phyloP scores from a whole-genome alignment of 2,888 invertebrate species.

The Octodonta nipae region DNA sequence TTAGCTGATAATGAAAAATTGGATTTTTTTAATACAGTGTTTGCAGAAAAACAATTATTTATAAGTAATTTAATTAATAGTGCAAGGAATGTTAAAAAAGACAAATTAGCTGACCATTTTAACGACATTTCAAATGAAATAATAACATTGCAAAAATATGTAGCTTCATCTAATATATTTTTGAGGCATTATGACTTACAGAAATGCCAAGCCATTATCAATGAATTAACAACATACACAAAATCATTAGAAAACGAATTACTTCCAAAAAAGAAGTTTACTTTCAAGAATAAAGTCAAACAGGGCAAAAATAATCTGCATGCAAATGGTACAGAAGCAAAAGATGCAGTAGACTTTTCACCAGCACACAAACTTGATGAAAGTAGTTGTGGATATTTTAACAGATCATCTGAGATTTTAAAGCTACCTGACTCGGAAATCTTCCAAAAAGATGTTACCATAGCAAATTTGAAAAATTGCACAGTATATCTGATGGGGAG shows the following conservation, averaged over 20 bases:
- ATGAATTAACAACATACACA: conserved; percentile 55
- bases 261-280: conserved; percentile 75
- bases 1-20: conserved; percentile 52
- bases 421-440: conserved; percentile 49
- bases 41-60: conserved; percentile 50
- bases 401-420: conserved; percentile 47
- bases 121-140: conserved; percentile 59
- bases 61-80: conserved; percentile 47
- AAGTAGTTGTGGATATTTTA: conserved; percentile 48
- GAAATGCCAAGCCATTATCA: conserved; percentile 59
- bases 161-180: conserved; percentile 67
- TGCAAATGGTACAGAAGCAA: conserved; percentile 31
- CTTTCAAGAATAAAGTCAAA: conserved; percentile 70
- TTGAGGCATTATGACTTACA: conserved; percentile 69
- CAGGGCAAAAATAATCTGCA: conserved; percentile 37
- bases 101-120: conserved; percentile 46
- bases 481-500: conserved; percentile 64
- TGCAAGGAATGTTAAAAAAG: conserved; percentile 36
- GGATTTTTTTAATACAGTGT: conserved; percentile 57
- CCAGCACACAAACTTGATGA: conserved; percentile 21
- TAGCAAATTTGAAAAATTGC: conserved; percentile 64
- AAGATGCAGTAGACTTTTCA: conserved; percentile 24
- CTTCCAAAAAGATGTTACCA: conserved; percentile 59
- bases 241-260: conserved; percentile 58
- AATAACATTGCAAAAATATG: conserved; percentile 61